Evolutionary conservation across 1,140 invertebrate genomes (phyloP).

Genomic region (Diorhabda sublineata): DNA sequence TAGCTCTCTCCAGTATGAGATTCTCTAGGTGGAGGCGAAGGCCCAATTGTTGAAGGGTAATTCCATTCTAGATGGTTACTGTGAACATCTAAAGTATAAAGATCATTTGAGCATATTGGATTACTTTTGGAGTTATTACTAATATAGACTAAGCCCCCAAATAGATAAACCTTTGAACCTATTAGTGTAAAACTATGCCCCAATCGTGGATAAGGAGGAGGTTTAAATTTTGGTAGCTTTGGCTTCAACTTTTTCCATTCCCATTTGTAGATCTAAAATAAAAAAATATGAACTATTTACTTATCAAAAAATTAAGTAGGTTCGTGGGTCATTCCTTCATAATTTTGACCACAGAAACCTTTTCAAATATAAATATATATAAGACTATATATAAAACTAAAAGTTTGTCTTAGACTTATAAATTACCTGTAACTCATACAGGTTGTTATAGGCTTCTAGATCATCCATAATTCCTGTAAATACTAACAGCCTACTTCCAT

Average conservation of each 20-base stretch:
- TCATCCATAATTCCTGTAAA: constrained; percentile 99
- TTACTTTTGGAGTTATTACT: constrained; percentile 97
- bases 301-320: too few species aligned
- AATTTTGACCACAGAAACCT: too few species aligned
- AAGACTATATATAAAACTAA: not conserved
- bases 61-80: constrained; percentile 84
- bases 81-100: constrained; percentile 85
- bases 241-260: constrained; percentile 96
- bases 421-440: constrained; percentile 85
- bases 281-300: not conserved
- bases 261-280: constrained; percentile 78
- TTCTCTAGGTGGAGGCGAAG: constrained; percentile 83
- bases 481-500: constrained; percentile 90
- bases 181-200: constrained; percentile 98
- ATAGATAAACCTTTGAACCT: constrained; percentile 90
- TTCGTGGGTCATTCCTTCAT: too few species aligned
- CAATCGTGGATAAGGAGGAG: constrained; percentile 86
- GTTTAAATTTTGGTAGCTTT: constrained; percentile 73
- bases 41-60: constrained; percentile 79
- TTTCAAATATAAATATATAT: too few species aligned
- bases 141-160: constrained; percentile 96
- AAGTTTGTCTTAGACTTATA: not conserved
- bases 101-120: constrained; percentile 85
- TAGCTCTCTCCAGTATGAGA: constrained; percentile 95
- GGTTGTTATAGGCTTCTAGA: constrained; percentile 98